Base-by-base conservation (phyloP, 2,888 invertebrate species). In the Ramazzottius varieornatus region DNA sequence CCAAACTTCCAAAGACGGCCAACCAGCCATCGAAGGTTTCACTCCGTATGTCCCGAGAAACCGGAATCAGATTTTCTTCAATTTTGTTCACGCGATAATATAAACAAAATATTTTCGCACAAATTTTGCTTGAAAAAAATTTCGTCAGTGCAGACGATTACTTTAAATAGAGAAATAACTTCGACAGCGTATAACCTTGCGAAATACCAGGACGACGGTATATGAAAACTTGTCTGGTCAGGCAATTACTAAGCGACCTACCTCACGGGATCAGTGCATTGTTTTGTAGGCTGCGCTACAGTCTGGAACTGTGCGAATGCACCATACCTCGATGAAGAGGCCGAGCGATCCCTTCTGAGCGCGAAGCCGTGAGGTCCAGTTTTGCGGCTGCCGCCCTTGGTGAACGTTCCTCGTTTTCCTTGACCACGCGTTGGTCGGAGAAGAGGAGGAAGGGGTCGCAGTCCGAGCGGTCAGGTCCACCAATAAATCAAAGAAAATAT, bases 171-270 rank as follows among this genome's bases (percentile, higher is more conserved):
- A n/a, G n/a, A n/a, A n/a, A n/a, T n/a, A n/a, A n/a, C n/a, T n/a
- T n/a, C n/a, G n/a, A n/a, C n/a, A n/a, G n/a, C n/a, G n/a, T n/a
- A n/a, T n/a, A n/a, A n/a, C n/a, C n/a, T n/a, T n/a, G n/a, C n/a
- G n/a, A n/a, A n/a, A n/a, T n/a, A n/a, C n/a, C n/a, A n/a, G n/a
- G n/a, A n/a, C n/a, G n/a, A n/a, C n/a, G n/a, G 40, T 40, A 40
- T 40, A 40, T 13, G 13, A 40, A 40, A 40, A 40, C 20, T n/a
- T n/a, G n/a, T n/a, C n/a, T n/a, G n/a, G n/a, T n/a, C n/a, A n/a
- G n/a, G n/a, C n/a, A n/a, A n/a, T n/a, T n/a, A n/a, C n/a, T 54
- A 54, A 54, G 54, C 54, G 54, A 54, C 54, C 54, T 54, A 54
- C 54, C 24, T 54, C 54, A 54, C 54, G 24, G 54, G 54, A 54